Base-by-base conservation (phyloP, 2,113 vertebrate species). In the Myotis lucifugus region DNA sequence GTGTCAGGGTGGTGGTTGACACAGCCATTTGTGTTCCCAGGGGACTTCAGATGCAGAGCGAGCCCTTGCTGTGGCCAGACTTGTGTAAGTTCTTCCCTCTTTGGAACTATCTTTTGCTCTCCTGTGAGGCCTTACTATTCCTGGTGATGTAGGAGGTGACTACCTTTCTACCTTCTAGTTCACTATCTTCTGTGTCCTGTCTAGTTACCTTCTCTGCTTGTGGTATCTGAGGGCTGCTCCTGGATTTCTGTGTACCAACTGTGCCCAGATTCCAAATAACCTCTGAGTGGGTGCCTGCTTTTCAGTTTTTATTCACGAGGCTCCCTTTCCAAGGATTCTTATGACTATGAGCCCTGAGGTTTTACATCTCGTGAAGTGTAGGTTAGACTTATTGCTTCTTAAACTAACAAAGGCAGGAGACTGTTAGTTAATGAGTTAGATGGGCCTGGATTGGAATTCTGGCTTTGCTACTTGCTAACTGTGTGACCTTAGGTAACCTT, bases 1-100 rank as follows among this genome's bases (percentile, higher is more conserved):
- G 37, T 92, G 72, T 90, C 84, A 89, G 82, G 73, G 17, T 52
- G 25, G 48, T 90, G 77, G 56, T 56, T 97, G 96, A 97, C 89
- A 59, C 46, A 37, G 37, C 93, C 42, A 97, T 92, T 64, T 98
- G 72, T 95, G 86, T 94, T 87, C 93, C 95, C 85, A 99, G 99
- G 99, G 99, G 70, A 99, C 99, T 6, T 99, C 99, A 50, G 99
- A 99, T 89, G 98, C 99, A 52, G 98, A 99, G 92, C 98, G 99
- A 98, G 99, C 99, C 6, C 97, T 99, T 96, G 96, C 98, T 6
- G 99, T 99, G 91, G 99, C 99, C 91, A 98, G 97, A 88, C 99
- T 99, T 66, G 98, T 99, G 99, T 99, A 98, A 99, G 99, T 99
- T 37, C 21, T 88, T 56, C 34, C 5, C 11, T 50, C 21, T 48